Conservation (phyloP, 2,113 vertebrate species). For the Platichthys stellatus region DNA sequence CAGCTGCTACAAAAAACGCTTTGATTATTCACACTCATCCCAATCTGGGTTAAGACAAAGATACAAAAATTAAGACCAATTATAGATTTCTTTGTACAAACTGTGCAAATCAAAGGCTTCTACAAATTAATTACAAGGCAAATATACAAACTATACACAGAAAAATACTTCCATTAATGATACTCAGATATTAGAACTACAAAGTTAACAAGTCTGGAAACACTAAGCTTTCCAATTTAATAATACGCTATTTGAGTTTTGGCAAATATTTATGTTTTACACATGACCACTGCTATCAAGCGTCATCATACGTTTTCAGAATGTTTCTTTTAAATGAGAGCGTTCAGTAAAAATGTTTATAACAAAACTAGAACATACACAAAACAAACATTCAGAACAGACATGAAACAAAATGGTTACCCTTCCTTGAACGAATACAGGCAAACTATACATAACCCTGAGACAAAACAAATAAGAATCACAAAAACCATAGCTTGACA, state of each 20-base stretch:
- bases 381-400: conserved; percentile 15
- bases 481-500: conserved; percentile 22
- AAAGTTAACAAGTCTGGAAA: conserved; percentile 43
- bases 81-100: conserved; percentile 65
- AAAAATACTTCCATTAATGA: conserved; percentile 50
- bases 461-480: conserved; percentile 50
- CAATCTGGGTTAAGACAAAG: conserved; percentile 57
- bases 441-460: conserved; percentile 68
- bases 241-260: conserved; percentile 53
- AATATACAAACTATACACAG: conserved; percentile 65
- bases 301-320: conserved; percentile 21
- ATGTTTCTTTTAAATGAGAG: conserved; percentile 15
- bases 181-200: conserved; percentile 36
- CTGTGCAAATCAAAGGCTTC: conserved; percentile 79
- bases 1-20: conserved; percentile 64
- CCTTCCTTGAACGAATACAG: conserved; percentile 43
- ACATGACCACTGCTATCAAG: conserved; percentile 8
- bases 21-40: conserved; percentile 63
- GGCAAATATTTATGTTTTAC: conserved; percentile 46
- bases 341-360: conserved; percentile 27
- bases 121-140: conserved; percentile 63
- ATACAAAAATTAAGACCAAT: conserved; percentile 74
- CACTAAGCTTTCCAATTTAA: conserved; percentile 36
- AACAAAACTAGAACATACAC: conserved; percentile 60
- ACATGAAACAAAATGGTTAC: conserved; percentile 31